Evolutionary conservation across 1,140 invertebrate genomes (phyloP), one percentile per base, ranked within the genome.

Genomic region (Phocides pigmalion): DNA sequence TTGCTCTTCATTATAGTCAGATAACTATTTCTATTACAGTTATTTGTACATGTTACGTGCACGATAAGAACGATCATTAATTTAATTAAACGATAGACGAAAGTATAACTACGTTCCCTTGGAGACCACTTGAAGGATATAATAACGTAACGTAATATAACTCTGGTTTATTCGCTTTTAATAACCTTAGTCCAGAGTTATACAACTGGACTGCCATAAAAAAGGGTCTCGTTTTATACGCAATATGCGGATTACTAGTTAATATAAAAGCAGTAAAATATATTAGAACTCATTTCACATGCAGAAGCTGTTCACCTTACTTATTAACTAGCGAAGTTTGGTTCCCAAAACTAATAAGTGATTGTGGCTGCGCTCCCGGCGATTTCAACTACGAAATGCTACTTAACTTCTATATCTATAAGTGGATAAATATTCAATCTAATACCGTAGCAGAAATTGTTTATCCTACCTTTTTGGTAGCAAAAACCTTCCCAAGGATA

Each of bases 361-460:
- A 28, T 28, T 1, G 5, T 8, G n/a, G n/a, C n/a, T n/a, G n/a
- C n/a, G n/a, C n/a, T n/a, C n/a, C n/a, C n/a, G n/a, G 69, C 68
- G 68, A 73, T 74, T 74, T 74, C 72, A 72, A 72, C 72, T 74
- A 72, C 68, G 66, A 66, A 72, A 72, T 69, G 68, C 64, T 66
- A 70, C 61, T 63, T 56, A 64, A 49, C 51, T 62, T 51, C 50
- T 39, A 59, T 62, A 72, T 72, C 66, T 72, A 68, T n/a, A n/a
- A n/a, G n/a, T n/a, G n/a, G n/a, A n/a, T n/a, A n/a, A n/a, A n/a
- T n/a, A n/a, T n/a, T n/a, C n/a, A n/a, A n/a, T n/a, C n/a, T n/a
- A n/a, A n/a, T n/a, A n/a, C n/a, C n/a, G n/a, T n/a, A n/a, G n/a
- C n/a, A n/a, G n/a, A n/a, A n/a, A n/a, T n/a, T n/a, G n/a, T n/a